Base-by-base conservation (phyloP, 1,140 invertebrate species). In the Achatina immaculata region DNA sequence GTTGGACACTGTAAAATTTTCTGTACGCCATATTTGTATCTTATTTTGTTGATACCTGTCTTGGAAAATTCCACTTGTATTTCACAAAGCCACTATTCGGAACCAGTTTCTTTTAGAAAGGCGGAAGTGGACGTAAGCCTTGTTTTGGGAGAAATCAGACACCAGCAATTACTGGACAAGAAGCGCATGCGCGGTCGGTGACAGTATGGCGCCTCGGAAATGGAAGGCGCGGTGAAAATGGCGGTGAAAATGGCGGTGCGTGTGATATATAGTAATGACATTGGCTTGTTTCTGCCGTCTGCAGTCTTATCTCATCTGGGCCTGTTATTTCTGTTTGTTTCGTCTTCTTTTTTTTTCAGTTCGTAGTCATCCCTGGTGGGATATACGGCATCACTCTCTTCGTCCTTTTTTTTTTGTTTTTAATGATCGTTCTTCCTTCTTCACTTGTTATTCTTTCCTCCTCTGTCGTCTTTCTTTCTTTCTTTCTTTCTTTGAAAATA, bases 251-350 rank as follows among this genome's bases (percentile, higher is more conserved):
- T 55, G 48, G 48, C 48, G 16, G 48, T 3, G 48, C 48, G 48
- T 55, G 48, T 55, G 19, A 55, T 55, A 21, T 55, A 55, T 55
- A 21, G 48, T 55, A 55, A 55, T 55, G 48, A 55, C 19, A 19
- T 19, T 55, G 48, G 21, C 7, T 31, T 58, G 43, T 69, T 7
- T 68, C 0, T 38, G 31, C 31, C 58, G 42, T 2, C 38, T 9
- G 62, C 62, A 42, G 34, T 68, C 76, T 69, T 38, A 40, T 38
- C 34, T 38, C 65, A 36, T 73, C 38, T n/a, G n/a, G n/a, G n/a
- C 69, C 34, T 73, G 1, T 73, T 19, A 38, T 28, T n/a, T 31
- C 40, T 42, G 42, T 28, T 73, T 28, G 16, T 31, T 73, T 48
- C 9, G 7, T 73, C 42, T 48, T 42, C 43, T 42, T 45, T 28